Conservation (phyloP, 2,113 vertebrate genomes). For the Hippocampus barbouri region DNA sequence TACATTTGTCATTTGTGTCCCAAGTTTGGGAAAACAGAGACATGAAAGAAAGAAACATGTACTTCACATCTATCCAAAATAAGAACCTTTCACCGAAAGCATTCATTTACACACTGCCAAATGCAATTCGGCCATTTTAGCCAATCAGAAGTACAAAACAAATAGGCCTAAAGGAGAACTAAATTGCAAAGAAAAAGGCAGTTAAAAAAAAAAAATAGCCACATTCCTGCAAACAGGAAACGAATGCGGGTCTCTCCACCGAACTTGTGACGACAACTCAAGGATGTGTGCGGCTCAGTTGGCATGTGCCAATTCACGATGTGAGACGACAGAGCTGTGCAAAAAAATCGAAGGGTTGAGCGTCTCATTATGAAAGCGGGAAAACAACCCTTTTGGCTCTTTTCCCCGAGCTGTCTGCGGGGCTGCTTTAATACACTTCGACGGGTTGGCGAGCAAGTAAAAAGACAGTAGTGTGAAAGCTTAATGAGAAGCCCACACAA, state of each 20-base stretch:
- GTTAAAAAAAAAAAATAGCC: not conserved
- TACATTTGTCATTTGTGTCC: too few species aligned
- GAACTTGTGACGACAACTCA: not conserved
- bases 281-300: conserved; percentile 15
- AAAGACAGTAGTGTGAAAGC: conserved; percentile 51
- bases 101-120: too few species aligned
- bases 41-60: too few species aligned
- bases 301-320: conserved; percentile 50
- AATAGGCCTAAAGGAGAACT: too few species aligned
- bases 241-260: not conserved
- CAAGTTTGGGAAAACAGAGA: too few species aligned
- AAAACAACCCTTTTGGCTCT: conserved; percentile 32
- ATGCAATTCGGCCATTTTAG: too few species aligned
- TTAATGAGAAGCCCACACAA: conserved; percentile 45
- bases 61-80: too few species aligned
- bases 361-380: conserved; percentile 50
- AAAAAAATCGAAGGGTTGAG: conserved; percentile 41
- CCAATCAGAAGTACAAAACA: too few species aligned
- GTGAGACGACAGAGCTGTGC: conserved; percentile 54
- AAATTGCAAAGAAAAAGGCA: not conserved
- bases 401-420: conserved; percentile 52
- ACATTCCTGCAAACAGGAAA: not conserved
- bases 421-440: conserved; percentile 26
- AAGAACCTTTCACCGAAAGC: too few species aligned
- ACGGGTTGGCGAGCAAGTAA: conserved; percentile 18